Evolutionary conservation across 2,888 invertebrate species (phyloP).

Genomic region (Tipula lateralis): DNA sequence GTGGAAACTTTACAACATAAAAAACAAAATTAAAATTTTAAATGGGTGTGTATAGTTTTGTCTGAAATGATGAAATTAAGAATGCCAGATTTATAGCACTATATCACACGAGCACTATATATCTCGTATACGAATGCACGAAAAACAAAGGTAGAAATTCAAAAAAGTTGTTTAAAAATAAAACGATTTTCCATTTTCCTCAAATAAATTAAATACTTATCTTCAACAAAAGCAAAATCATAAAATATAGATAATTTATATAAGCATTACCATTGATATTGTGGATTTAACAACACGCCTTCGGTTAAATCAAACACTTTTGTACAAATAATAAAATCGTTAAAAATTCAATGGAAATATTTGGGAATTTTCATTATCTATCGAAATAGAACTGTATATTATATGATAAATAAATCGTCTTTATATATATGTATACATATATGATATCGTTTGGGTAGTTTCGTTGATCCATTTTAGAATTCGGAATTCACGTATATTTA

Average conservation of each 20-base stretch:
- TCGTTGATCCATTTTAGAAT: too few species aligned
- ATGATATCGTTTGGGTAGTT: not conserved
- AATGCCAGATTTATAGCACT: not conserved
- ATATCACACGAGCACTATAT: not conserved
- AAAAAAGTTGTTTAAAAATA: not conserved
- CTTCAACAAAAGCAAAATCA: not conserved
- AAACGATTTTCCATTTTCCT: not conserved
- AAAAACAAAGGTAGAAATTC: not conserved
- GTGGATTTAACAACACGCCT: not conserved
- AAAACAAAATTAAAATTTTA: not conserved
- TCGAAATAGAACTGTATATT: not conserved
- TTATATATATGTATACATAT: not conserved
- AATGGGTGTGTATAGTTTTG: not conserved
- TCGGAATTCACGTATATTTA: not conserved
- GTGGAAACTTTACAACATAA: not conserved
- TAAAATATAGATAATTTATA: constrained; percentile 15
- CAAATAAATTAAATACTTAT: not conserved
- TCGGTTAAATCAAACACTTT: not conserved
- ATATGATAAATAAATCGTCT: not conserved
- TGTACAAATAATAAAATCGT: not conserved
- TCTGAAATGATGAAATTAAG: not conserved
- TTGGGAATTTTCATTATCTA: not conserved
- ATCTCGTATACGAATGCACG: not conserved
- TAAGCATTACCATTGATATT: not conserved
- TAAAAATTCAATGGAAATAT: not conserved